Conservation (phyloP, 2,113 vertebrate species). For the Ciconia boyciana region DNA sequence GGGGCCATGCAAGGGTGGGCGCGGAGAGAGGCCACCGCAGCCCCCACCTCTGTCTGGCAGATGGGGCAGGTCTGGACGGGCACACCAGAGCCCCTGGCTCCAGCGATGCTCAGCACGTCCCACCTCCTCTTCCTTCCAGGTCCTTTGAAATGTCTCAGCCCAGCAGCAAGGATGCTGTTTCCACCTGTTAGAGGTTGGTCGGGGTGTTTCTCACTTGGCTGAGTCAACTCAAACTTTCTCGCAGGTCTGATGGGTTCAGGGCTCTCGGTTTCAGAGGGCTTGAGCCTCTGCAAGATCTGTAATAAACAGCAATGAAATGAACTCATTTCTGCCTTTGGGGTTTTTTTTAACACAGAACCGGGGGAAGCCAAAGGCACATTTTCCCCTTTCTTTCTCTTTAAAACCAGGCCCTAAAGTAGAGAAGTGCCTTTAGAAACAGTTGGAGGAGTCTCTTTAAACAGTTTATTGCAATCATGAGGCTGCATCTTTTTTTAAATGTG, state of each 20-base stretch:
- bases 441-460: not conserved
- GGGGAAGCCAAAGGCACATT: not conserved
- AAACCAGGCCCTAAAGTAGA: not conserved
- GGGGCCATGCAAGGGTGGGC: not conserved
- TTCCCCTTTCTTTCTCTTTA: not conserved
- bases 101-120: accelerated
- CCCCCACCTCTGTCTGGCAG: not conserved
- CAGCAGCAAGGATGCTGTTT: not conserved
- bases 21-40: not conserved
- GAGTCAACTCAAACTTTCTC: not conserved
- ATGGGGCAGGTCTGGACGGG: not conserved
- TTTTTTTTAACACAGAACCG: not conserved
- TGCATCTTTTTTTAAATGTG: not conserved
- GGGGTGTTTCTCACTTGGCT: accelerated
- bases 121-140: not conserved
- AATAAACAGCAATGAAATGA: not conserved
- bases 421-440: not conserved
- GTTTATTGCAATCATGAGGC: too few species aligned
- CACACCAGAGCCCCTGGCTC: not conserved
- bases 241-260: not conserved
- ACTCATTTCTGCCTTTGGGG: not conserved
- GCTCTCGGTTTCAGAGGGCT: not conserved
- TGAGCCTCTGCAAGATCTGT: not conserved
- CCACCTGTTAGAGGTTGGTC: accelerated
- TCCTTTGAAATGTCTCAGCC: not conserved